A percentile compares a stretch with the other conserved stretches of the same genome.
Conservation (phyloP, 1,140 invertebrate species). For the Leptinotarsa lineolata region DNA sequence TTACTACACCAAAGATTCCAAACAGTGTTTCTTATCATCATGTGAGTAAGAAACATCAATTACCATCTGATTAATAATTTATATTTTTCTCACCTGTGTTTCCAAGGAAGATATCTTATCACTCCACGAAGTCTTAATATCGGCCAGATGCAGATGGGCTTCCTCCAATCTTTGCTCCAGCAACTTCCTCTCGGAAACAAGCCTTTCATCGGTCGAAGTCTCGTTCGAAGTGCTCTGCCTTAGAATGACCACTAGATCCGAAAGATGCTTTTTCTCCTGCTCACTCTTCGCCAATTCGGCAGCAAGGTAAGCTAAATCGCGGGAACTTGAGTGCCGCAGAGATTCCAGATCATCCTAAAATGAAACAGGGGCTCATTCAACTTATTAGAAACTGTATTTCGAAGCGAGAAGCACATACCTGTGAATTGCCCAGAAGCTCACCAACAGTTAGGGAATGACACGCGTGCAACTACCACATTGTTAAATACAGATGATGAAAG, state of each 20-base stretch:
- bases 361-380: neutral
- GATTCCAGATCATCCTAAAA: slow-evolving; percentile 72
- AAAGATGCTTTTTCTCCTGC: slow-evolving; percentile 66
- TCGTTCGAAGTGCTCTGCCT: slow-evolving; percentile 62
- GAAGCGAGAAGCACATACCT: slow-evolving; percentile 48
- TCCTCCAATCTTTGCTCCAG: slow-evolving; percentile 80
- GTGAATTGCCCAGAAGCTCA: slow-evolving; percentile 40
- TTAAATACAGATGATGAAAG: neutral
- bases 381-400: neutral
- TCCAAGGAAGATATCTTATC: slow-evolving; percentile 84
- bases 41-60: neutral
- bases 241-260: slow-evolving; percentile 69
- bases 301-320: slow-evolving; percentile 64
- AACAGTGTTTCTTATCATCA: too few species aligned
- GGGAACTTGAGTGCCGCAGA: slow-evolving; percentile 65
- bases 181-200: slow-evolving; percentile 65
- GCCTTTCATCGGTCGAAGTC: slow-evolving; percentile 64
- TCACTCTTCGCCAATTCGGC: slow-evolving; percentile 65
- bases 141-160: slow-evolving; percentile 79
- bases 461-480: slow-evolving; percentile 11
- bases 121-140: slow-evolving; percentile 89
- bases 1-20: too few species aligned
- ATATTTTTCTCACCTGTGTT: slow-evolving; percentile 68
- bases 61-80: slow-evolving; percentile 62
- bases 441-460: slow-evolving; percentile 27